A percentile compares a stretch with the other conserved stretches of the same genome.
These are phyloP conservation scores for Hemicentrotus pulcherrimus DNA, from an alignment of 35 echinoderm and acorn worm species.

Conservation along the genomic window DNA sequence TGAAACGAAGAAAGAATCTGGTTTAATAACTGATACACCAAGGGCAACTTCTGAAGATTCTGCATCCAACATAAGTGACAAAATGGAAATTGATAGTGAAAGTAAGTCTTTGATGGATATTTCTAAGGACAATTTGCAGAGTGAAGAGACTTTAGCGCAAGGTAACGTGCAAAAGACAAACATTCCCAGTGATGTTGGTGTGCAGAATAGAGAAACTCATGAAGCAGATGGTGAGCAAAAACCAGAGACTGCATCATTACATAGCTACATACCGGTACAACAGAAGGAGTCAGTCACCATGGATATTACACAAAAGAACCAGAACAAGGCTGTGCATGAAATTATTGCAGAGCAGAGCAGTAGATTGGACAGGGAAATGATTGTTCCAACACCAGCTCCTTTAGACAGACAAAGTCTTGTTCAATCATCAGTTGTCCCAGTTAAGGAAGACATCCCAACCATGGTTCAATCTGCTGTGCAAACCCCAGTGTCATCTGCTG, in stretches of 20 bases:
- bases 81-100: not conserved
- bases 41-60: not conserved
- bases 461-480: not conserved
- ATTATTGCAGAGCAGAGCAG: not conserved
- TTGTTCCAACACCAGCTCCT: not conserved
- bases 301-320: not conserved
- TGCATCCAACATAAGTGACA: not conserved
- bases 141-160: not conserved
- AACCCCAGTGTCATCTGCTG: not conserved
- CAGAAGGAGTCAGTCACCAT: not conserved
- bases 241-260: not conserved
- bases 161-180: not conserved
- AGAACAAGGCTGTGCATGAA: constrained; percentile 19
- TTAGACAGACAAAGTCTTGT: not conserved
- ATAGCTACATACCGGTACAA: not conserved
- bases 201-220: not conserved
- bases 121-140: not conserved
- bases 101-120: not conserved
- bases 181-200: not conserved
- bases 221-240: not conserved
- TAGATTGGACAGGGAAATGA: not conserved
- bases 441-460: not conserved
- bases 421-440: not conserved
- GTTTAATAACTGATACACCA: not conserved
- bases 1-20: not conserved